These are phyloP conservation scores for Zootermopsis nevadensis DNA, from an alignment of 2,888 invertebrate species.

Conservation along the genomic window DNA sequence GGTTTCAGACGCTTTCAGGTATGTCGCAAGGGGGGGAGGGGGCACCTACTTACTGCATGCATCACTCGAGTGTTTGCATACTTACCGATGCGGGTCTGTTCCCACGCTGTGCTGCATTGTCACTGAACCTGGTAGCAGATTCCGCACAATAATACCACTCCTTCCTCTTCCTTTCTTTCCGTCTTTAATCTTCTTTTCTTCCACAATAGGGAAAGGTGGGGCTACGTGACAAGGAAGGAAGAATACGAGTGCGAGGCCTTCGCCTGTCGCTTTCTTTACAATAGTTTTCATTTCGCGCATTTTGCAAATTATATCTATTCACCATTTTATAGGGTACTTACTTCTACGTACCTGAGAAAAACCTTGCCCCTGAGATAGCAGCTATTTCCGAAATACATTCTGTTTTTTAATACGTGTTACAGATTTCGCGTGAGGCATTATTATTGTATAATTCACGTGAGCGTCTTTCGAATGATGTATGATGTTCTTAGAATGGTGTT, in stretches of 20 bases:
- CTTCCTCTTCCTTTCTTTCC: slow-evolving; percentile 14
- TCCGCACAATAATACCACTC: background rate
- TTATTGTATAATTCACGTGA: no score
- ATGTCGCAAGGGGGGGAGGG: background rate
- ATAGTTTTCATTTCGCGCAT: background rate
- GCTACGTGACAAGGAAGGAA: slow-evolving; percentile 9
- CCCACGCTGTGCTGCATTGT: slow-evolving; percentile 36
- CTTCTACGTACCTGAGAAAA: no score
- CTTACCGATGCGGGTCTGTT: slow-evolving; percentile 34
- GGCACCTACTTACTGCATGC: slow-evolving; percentile 35
- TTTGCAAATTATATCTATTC: slow-evolving; percentile 38
- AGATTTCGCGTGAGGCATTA: no score
- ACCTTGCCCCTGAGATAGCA: no score
- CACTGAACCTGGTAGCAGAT: slow-evolving; percentile 30
- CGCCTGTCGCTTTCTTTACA: slow-evolving; percentile 2
- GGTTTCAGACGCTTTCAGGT: slow-evolving; percentile 12
- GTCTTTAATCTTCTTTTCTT: slow-evolving; percentile 41
- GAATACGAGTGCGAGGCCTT: background rate
- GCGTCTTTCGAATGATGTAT: no score
- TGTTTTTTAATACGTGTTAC: no score
- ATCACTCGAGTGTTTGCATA: slow-evolving; percentile 44
- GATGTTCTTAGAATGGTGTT: no score
- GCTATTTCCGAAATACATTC: no score
- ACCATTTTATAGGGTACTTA: no score
- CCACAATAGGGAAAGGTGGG: slow-evolving; percentile 36